Evolutionary conservation across 2,888 invertebrate species (phyloP), one percentile per base, ranked within the genome.

Genomic region (Cantharis rufa): DNA sequence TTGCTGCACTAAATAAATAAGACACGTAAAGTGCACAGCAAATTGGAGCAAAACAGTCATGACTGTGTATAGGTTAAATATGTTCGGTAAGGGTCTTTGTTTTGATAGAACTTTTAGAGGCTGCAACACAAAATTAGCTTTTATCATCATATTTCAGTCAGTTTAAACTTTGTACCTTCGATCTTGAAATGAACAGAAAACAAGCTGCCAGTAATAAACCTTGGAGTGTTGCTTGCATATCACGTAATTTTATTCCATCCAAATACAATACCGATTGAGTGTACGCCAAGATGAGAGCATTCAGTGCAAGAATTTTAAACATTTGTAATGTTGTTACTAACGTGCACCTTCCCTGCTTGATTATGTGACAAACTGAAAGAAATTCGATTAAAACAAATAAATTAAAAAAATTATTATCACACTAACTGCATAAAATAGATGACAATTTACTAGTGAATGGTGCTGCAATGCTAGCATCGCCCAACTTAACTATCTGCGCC

Each of bases 291-390:
- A 99, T 96, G 3, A 99, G 91, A 0, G 99, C 99, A 88, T 99
- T 99, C 73, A 99, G 89, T 0, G 99, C 99, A 75, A 99, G 90
- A 83, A 99, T 99, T 91, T 99, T 99, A 90, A 99, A 99, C 99
- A 99, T 99, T 89, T 99, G 99, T 78, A 99, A 90, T 0, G 99
- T 99, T 0, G 99, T 99, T 16, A 99, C 99, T 77, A 99, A 90
- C 0, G 99, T 99, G 88, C 99, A 99, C 18, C 99, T 93, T 1
- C 99, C 99, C 90, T 99, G 99, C 87, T 99, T 99, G 85, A 99
- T 98, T 80, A 99, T 96, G 89, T 99, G 98, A 86, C 98, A 99
- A 85, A 99, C 98, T 98, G 90, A 72, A 91, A 90, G 48, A 81
- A 61, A 68, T 61, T 3, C 7, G 68, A 66, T 10, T 24, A 11